Conservation (phyloP, 2,797 vertebrate genomes). For the Enteromius viviparus region DNA sequence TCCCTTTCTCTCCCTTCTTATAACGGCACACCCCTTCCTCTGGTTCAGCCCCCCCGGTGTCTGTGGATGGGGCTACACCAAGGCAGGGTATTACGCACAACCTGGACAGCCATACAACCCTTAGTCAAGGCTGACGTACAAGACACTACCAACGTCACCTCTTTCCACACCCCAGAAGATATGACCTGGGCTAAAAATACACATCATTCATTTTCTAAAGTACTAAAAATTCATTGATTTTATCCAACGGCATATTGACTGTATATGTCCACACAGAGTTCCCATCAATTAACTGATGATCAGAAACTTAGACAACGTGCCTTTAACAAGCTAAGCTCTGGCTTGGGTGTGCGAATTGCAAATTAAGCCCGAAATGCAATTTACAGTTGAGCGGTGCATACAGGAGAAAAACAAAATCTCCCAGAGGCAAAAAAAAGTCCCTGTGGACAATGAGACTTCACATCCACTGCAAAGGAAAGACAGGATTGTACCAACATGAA, state of each 20-base stretch:
- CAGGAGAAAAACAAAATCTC: constrained; percentile 55
- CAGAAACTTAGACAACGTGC: constrained; percentile 5
- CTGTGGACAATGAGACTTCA: constrained; percentile 32
- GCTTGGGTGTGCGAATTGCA: constrained; percentile 13
- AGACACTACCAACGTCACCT: constrained; percentile 67
- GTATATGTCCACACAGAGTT: neutral
- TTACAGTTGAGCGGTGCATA: constrained; percentile 28
- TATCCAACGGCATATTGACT: neutral
- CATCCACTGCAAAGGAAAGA: neutral
- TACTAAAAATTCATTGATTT: neutral
- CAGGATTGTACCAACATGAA: neutral
- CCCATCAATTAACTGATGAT: neutral
- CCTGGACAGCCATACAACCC: constrained; percentile 64
- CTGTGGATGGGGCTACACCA: constrained; percentile 57
- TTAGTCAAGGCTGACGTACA: constrained; percentile 70
- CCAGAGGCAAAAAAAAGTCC: constrained; percentile 52
- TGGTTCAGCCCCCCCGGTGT: constrained; percentile 64
- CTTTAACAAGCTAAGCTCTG: neutral
- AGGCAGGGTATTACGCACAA: constrained; percentile 72
- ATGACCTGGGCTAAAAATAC: constrained; percentile 72
- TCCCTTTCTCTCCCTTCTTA: constrained; percentile 76
- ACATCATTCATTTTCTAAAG: constrained; percentile 55
- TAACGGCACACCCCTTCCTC: constrained; percentile 80
- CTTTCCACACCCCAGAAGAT: constrained; percentile 67
- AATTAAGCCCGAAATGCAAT: constrained; percentile 29